These are phyloP conservation scores for Rhopalosiphum nymphaeae DNA, from an alignment of 2,888 invertebrate genomes.

Conservation along the genomic window DNA sequence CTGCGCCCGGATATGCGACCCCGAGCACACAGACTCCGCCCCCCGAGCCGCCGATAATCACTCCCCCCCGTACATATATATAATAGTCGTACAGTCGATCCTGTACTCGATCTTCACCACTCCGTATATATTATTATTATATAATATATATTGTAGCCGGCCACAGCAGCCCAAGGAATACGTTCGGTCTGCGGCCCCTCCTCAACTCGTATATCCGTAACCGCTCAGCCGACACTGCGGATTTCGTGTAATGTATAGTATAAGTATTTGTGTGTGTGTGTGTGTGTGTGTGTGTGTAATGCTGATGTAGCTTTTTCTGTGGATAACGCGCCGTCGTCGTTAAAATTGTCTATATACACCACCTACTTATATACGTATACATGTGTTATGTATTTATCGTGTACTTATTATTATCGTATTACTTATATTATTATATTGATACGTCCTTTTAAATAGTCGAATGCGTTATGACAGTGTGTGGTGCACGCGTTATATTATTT, in stretches of 20 bases:
- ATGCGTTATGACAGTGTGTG: not conserved
- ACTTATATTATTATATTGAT: not conserved
- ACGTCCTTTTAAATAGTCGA: not conserved
- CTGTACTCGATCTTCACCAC: not conserved
- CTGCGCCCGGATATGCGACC: conserved; percentile 57
- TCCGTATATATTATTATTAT: not conserved
- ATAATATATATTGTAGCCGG: not conserved
- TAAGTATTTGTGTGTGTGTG: not conserved
- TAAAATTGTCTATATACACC: not conserved
- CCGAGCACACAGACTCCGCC: conserved; percentile 61
- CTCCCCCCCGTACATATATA: conserved; percentile 25
- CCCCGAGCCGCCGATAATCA: conserved; percentile 46
- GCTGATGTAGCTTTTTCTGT: not conserved
- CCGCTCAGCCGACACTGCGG: conserved; percentile 14
- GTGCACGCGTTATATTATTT: not conserved
- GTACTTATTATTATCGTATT: not conserved
- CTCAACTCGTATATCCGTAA: not conserved
- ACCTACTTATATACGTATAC: not conserved
- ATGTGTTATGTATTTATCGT: not conserved
- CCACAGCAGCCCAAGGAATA: not conserved
- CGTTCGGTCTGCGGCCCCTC: not conserved
- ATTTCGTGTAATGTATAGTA: not conserved
- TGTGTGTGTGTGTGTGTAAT: not conserved
- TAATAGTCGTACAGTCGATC: not conserved
- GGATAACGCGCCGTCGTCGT: conserved; percentile 3